A percentile compares a stretch with the other conserved stretches of the same genome.
Evolutionary conservation across 1,140 invertebrate species (phyloP).

Genomic region (Heliothis subflexa): DNA sequence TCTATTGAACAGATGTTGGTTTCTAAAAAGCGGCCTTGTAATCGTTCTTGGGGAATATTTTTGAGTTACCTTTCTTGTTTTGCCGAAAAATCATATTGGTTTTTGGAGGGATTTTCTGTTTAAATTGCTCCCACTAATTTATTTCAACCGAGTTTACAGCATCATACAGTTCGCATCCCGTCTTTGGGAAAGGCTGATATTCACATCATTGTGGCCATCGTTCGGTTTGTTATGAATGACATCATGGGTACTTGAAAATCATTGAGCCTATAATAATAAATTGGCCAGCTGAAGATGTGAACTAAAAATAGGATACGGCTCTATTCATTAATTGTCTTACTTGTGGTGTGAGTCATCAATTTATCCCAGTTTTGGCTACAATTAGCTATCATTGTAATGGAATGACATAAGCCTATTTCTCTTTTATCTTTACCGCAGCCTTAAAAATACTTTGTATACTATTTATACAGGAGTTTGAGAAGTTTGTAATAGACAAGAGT

Average conservation of each 20-base stretch:
- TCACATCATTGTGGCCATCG: slow-evolving; percentile 7
- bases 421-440: slow-evolving; percentile 15
- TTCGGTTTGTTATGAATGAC: slow-evolving; percentile 18
- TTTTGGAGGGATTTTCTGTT: no score
- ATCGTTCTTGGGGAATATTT: not conserved
- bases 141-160: not conserved
- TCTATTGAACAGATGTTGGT: slow-evolving; percentile 44
- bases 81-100: no score
- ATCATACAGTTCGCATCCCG: not conserved
- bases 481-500: not conserved
- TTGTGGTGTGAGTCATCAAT: slow-evolving; percentile 37
- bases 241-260: slow-evolving; percentile 30
- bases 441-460: not conserved
- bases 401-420: slow-evolving; percentile 14
- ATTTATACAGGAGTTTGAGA: not conserved
- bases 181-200: not conserved
- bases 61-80: no score
- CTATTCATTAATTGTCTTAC: slow-evolving; percentile 30
- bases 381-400: slow-evolving; percentile 10
- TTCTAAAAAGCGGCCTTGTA: not conserved
- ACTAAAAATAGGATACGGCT: slow-evolving; percentile 35
- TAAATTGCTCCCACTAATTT: not conserved
- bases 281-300: slow-evolving; percentile 33
- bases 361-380: slow-evolving; percentile 32
- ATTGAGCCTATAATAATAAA: slow-evolving; percentile 35